Base-by-base conservation (phyloP, 2,113 vertebrate genomes). In the Phrynosoma platyrhinos region DNA sequence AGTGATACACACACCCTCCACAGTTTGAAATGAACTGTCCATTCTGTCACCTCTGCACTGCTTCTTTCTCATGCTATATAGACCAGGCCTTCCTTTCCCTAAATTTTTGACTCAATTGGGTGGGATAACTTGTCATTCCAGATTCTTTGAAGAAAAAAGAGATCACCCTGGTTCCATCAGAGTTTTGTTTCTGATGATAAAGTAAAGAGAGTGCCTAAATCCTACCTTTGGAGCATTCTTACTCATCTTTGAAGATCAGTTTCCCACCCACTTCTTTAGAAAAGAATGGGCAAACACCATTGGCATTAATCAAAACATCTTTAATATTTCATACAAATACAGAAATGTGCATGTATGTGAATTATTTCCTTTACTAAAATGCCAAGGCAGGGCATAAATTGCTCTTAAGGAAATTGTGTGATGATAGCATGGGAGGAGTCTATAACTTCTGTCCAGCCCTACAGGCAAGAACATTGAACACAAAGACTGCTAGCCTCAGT, bases 321-420 rank as follows among this genome's bases (percentile, higher is more conserved):
- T 95, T 94, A 82, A 82, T 92, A 90, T 94, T 88, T 78, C 88
- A 89, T 93, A 93, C 91, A 62, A 42, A 86, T 93, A 91, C 88
- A 88, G 87, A 92, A 47, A 84, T 7, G 64, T 88, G 84, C 78
- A 82, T 84, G 55, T 21, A 82, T 89, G 91, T 87, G 68, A 92
- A 88, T 87, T 79, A 85, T 79, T 85, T 21, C 23, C 74, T 94
- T 91, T 62, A 77, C 9, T 86, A 81, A 78, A 68, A 72, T 0
- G 10, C 0, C 16, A 77, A 91, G 68, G 13, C 36, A 52, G 40
- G 40, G 69, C 20, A 32, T 81, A 64, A 27, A 80, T 9, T 55
- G 16, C 58, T 68, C 42, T 75, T 69, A 82, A 91, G 81, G 62
- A 81, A 82, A 85, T 76, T 0, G 2, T 18, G 3, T 21, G 23